Evolutionary conservation across 2,797 vertebrate genomes (phyloP).

Genomic region (Tauraco hartlaubi): DNA sequence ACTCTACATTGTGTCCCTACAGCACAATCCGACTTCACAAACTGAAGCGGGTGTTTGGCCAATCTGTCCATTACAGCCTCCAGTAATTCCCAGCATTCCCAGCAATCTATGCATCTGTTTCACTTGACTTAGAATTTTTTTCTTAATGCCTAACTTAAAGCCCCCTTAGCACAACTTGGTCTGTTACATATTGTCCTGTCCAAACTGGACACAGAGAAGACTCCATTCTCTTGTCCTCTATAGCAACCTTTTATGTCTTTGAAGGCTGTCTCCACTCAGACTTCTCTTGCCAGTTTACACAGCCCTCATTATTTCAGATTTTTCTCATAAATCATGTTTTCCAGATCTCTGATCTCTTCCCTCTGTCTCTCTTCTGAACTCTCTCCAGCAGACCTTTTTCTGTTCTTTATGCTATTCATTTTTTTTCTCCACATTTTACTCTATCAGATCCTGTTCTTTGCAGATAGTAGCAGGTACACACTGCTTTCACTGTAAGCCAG

Average conservation of each 20-base stretch:
- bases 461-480: not conserved
- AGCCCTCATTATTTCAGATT: not conserved
- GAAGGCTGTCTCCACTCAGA: not conserved
- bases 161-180: not conserved
- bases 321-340: conserved; percentile 9
- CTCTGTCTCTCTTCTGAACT: not conserved
- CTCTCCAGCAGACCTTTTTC: not conserved
- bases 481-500: not conserved
- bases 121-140: not conserved
- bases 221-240: not conserved
- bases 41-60: not conserved
- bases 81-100: not conserved
- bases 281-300: not conserved
- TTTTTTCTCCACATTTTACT: not conserved
- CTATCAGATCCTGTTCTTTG: not conserved
- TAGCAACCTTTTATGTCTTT: conserved; percentile 1
- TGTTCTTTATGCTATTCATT: not conserved
- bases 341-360: not conserved
- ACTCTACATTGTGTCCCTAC: not conserved
- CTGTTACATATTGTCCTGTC: not conserved
- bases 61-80: not conserved
- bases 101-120: not conserved
- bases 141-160: not conserved
- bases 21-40: not conserved
- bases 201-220: not conserved